These are phyloP conservation scores for Meriones unguiculatus DNA, from an alignment of 2,113 vertebrate species.

Conservation along the genomic window DNA sequence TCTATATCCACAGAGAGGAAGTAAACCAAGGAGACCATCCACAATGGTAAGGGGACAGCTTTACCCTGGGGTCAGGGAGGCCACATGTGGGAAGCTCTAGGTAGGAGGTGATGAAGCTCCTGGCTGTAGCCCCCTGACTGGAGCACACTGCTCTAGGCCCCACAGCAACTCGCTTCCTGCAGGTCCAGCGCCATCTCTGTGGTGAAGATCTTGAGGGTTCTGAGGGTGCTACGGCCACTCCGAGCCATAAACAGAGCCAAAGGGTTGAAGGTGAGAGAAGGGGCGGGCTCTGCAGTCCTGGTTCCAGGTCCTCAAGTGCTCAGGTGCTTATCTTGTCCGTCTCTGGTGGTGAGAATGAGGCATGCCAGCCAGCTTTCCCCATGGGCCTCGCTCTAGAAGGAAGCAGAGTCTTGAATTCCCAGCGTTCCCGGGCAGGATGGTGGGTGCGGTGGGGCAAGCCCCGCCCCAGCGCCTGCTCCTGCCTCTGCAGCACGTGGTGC, in stretches of 20 bases:
- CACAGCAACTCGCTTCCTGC: background rate
- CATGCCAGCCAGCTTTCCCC: fast-evolving
- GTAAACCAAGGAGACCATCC: fast-evolving
- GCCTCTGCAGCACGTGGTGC: constrained; percentile 95
- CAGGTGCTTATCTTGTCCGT: fast-evolving
- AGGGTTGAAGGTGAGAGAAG: constrained; percentile 93
- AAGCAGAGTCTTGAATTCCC: fast-evolving
- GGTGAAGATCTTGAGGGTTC: constrained; percentile 98
- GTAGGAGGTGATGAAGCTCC: fast-evolving
- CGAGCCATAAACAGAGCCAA: constrained; percentile 98
- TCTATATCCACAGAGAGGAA: background rate
- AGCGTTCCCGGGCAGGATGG: background rate
- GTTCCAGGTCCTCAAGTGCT: background rate
- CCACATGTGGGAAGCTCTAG: fast-evolving
- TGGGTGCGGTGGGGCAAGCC: fast-evolving
- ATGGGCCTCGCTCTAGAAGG: fast-evolving
- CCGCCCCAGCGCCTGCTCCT: fast-evolving
- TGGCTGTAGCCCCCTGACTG: background rate
- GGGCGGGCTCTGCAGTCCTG: fast-evolving
- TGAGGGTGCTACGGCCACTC: constrained; percentile 97
- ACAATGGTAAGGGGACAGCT: background rate
- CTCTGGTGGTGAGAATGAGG: fast-evolving
- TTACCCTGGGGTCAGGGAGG: background rate
- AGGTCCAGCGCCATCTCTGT: constrained; percentile 98
- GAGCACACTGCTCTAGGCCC: background rate